phyloP scores from a whole-genome alignment of 2,888 invertebrate genomes.

The Tuberolachnus salignus region DNA sequence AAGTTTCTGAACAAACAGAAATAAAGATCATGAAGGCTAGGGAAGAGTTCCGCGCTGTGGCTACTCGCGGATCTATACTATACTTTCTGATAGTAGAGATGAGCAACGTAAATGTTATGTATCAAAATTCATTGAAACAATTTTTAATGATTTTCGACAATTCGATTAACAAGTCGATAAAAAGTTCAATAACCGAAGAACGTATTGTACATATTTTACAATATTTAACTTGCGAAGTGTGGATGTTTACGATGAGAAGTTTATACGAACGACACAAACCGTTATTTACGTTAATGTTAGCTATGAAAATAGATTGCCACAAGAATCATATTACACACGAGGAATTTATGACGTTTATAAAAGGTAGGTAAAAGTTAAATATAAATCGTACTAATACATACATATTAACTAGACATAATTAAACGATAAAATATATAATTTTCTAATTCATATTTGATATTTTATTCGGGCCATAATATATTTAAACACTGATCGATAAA shows the following conservation, averaged over 20 bases:
- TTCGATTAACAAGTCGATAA: conserved; percentile 83
- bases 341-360: conserved; percentile 94
- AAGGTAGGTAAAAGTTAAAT: conserved; percentile 66
- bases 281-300: conserved; percentile 90
- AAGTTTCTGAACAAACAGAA: conserved; percentile 91
- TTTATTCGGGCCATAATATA: too few species aligned
- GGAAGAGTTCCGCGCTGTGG: conserved; percentile 94
- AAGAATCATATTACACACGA: conserved; percentile 80
- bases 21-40: conserved; percentile 91
- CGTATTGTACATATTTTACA: conserved; percentile 86
- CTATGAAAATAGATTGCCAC: conserved; percentile 92
- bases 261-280: conserved; percentile 93
- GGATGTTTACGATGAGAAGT: conserved; percentile 89
- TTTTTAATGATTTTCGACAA: conserved; percentile 92
- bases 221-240: conserved; percentile 89
- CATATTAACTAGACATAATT: too few species aligned
- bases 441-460: too few species aligned
- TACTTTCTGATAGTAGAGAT: conserved; percentile 97
- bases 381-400: too few species aligned
- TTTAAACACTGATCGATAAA: neutral
- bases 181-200: conserved; percentile 82
- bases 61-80: conserved; percentile 89
- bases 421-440: too few species aligned
- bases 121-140: conserved; percentile 93
- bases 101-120: conserved; percentile 96